Percentiles rank a stretch among this genome's conserved stretches.
Conservation (phyloP, 2,888 invertebrate genomes). For the Podabrus alpinus region DNA sequence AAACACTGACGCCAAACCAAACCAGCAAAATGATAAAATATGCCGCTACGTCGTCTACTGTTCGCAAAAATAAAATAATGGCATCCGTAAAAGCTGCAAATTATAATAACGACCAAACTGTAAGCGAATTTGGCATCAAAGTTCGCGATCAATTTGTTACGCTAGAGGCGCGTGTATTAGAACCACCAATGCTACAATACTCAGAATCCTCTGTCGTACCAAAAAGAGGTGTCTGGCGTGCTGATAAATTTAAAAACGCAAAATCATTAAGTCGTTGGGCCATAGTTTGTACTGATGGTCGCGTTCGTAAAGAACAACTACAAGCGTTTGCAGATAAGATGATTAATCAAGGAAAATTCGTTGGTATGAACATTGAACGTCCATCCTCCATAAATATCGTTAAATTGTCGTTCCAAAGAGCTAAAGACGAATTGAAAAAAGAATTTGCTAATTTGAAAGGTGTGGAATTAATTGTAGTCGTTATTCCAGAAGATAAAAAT, state of each 20-base stretch:
- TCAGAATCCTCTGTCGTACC: constrained; percentile 51
- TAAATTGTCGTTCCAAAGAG: not conserved
- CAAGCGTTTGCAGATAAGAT: no score
- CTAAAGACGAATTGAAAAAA: not conserved
- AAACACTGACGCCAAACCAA: constrained; percentile 82
- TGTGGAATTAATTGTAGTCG: constrained; percentile 62
- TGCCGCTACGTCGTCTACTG: constrained; percentile 83
- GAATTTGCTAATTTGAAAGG: constrained; percentile 34
- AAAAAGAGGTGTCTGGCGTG: constrained; percentile 57
- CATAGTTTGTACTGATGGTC: constrained; percentile 53
- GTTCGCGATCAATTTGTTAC: constrained; percentile 75
- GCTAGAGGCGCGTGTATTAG: constrained; percentile 77
- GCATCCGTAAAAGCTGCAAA: constrained; percentile 57
- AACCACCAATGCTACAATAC: constrained; percentile 76
- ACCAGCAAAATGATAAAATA: constrained; percentile 84
- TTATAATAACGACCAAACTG: constrained; percentile 58
- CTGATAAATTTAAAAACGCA: constrained; percentile 49
- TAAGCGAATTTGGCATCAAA: constrained; percentile 81
- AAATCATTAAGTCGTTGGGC: constrained; percentile 55
- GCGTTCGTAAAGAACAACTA: constrained; percentile 35
- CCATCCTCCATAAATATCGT: no score
- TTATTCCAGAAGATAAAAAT: constrained; percentile 59
- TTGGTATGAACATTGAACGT: no score
- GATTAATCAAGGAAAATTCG: no score
- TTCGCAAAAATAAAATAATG: constrained; percentile 80